phyloP scores from a whole-genome alignment of 2,888 invertebrate genomes.

The Eristalis intricaria region DNA sequence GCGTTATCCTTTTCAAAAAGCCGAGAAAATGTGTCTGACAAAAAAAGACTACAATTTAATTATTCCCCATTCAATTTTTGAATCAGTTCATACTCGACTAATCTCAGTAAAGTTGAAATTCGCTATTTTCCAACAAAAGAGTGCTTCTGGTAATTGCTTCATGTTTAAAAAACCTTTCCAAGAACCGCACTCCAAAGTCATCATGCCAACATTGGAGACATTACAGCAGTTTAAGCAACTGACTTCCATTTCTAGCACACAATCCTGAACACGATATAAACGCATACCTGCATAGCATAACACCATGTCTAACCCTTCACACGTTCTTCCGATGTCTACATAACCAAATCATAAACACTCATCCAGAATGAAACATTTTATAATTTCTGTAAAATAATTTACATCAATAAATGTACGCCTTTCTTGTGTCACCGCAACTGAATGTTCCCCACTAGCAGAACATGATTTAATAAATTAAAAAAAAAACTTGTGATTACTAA shows the following conservation, averaged over 20 bases:
- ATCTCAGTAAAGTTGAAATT: too few relatives aligned
- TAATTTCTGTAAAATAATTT: not conserved
- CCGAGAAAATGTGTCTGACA: too few relatives aligned
- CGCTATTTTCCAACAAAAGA: too few relatives aligned
- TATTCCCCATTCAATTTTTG: too few relatives aligned
- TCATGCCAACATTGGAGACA: too few relatives aligned
- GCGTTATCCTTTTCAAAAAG: too few relatives aligned
- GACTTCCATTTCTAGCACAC: not conserved
- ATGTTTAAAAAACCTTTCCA: too few relatives aligned
- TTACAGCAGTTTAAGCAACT: not conserved
- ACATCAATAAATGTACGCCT: not conserved
- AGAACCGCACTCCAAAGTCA: too few relatives aligned
- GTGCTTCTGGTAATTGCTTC: too few relatives aligned
- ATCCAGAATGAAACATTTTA: too few relatives aligned
- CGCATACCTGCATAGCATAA: not conserved
- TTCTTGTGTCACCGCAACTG: not conserved
- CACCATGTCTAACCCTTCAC: not conserved
- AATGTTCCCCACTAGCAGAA: constrained; percentile 1
- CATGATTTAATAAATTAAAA: constrained; percentile 4
- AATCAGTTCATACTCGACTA: too few relatives aligned
- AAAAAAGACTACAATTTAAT: too few relatives aligned
- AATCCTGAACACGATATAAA: not conserved
- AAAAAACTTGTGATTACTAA: constrained; percentile 12
- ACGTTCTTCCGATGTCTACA: not conserved
- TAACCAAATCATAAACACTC: not conserved